Base-by-base conservation (phyloP, 1,140 invertebrate genomes). In the Ostrea denselamellosa region DNA sequence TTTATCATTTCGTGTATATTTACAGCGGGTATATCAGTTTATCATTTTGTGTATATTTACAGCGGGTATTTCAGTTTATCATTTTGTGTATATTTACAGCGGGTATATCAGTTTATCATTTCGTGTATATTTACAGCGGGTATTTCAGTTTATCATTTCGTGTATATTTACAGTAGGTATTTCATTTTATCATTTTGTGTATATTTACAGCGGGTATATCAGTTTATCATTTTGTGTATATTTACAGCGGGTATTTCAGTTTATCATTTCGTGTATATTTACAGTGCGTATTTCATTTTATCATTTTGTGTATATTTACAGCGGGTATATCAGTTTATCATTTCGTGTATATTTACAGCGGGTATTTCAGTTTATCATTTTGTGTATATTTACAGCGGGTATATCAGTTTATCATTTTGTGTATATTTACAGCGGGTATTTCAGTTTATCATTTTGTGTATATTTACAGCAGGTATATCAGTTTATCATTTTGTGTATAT, bases 321-420 rank as follows among this genome's bases (percentile, higher is more conserved):
- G 97, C 97, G 65, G 97, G 97, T 3, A 93, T 98, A n/a, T 92
- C 96, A 3, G 96, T 96, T n/a, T n/a, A n/a, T n/a, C n/a, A n/a
- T n/a, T 44, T 44, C 5, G 2, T 44, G 34, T 44, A 44, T 44
- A 44, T 54, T 89, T 92, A 56, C 95, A 94, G 97, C 97, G 65
- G 97, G 97, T 3, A 93, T 98, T 19, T 92, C 96, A 3, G 96
- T 96, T n/a, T n/a, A n/a, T n/a, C n/a, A n/a, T n/a, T 44, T 44
- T 44, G 2, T 44, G 34, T 44, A 44, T 44, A 44, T 54, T 89
- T 92, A 56, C 95, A 94, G 97, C 97, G 65, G 97, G 97, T 3
- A 93, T 98, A n/a, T 92, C 96, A 3, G 96, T 96, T n/a, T n/a
- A n/a, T n/a, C n/a, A n/a, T n/a, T 44, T 44, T 44, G 2, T 44